Percentiles rank a stretch among this genome's conserved stretches.
Evolutionary conservation across 2,888 invertebrate genomes (phyloP).

Genomic region (Hemicrepidius hirtus): DNA sequence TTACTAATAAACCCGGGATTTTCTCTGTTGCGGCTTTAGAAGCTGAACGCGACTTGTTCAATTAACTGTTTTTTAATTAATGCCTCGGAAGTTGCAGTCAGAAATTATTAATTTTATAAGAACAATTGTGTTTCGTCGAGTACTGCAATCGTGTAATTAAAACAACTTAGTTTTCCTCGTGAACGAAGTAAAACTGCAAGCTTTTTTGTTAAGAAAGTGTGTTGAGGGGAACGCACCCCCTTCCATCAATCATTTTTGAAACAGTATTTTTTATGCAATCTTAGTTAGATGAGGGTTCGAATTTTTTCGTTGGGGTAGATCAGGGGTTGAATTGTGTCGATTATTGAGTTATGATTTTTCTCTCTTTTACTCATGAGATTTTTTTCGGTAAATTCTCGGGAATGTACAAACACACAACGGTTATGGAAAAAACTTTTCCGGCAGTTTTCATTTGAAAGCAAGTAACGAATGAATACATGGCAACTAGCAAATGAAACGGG

Average conservation of each 20-base stretch:
- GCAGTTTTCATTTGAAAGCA: conserved; percentile 67
- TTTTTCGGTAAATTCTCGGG: conserved; percentile 25
- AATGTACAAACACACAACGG: conserved; percentile 20
- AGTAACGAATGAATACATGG: conserved; percentile 61
- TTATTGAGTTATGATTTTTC: conserved; percentile 29
- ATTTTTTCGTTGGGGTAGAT: conserved; percentile 36
- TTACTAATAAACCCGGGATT: conserved; percentile 11
- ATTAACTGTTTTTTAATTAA: conserved; percentile 49
- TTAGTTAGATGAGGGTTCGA: conserved; percentile 11
- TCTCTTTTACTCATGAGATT: not conserved
- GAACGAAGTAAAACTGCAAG: not conserved
- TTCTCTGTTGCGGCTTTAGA: conserved; percentile 37
- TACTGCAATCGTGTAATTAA: conserved; percentile 32
- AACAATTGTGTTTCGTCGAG: conserved; percentile 32
- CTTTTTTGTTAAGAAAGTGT: conserved; percentile 21
- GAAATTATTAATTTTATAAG: conserved; percentile 42
- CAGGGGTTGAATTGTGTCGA: conserved; percentile 28
- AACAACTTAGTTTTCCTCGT: conserved; percentile 30
- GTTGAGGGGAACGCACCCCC: not conserved
- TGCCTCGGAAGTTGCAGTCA: conserved; percentile 29
- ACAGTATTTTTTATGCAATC: conserved; percentile 8
- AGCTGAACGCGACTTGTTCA: conserved; percentile 37
- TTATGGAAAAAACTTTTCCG: conserved; percentile 65
- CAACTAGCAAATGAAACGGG: conserved; percentile 67
- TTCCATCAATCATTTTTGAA: not conserved